phyloP scores from a whole-genome alignment of 2,113 vertebrate species.

The Saguinus imperator region DNA sequence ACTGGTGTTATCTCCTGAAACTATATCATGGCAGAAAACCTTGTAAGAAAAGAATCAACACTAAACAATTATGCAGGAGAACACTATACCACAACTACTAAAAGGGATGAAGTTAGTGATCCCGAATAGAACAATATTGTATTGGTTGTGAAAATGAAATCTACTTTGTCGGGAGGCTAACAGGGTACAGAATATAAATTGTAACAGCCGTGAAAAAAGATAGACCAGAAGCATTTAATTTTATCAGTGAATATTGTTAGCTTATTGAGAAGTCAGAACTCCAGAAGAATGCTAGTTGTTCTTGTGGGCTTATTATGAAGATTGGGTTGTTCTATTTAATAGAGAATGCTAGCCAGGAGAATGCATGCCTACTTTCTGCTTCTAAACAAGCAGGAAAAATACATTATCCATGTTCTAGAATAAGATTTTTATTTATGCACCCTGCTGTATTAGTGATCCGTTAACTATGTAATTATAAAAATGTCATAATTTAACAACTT shows the following conservation, averaged over 20 bases:
- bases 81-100: neutral
- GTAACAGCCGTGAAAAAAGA: conserved; percentile 49
- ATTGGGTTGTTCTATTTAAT: neutral
- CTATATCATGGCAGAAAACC: neutral
- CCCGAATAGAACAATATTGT: conserved; percentile 32
- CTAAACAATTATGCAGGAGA: neutral
- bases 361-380: neutral
- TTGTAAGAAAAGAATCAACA: conserved; percentile 8
- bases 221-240: conserved; percentile 63
- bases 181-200: conserved; percentile 47
- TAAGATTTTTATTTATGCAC: conserved; percentile 29
- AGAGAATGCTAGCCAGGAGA: neutral
- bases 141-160: conserved; percentile 59
- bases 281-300: neutral
- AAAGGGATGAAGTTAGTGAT: conserved; percentile 52
- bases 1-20: neutral
- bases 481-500: neutral
- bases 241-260: conserved; percentile 44
- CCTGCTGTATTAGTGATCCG: neutral
- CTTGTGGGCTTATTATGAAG: conserved; percentile 27
- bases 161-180: conserved; percentile 57
- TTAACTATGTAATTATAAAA: conserved; percentile 8
- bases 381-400: neutral
- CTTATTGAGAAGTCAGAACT: conserved; percentile 50
- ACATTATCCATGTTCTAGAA: neutral